Conservation (phyloP, 2,888 invertebrate genomes). For the Rhogogaster chlorosoma region DNA sequence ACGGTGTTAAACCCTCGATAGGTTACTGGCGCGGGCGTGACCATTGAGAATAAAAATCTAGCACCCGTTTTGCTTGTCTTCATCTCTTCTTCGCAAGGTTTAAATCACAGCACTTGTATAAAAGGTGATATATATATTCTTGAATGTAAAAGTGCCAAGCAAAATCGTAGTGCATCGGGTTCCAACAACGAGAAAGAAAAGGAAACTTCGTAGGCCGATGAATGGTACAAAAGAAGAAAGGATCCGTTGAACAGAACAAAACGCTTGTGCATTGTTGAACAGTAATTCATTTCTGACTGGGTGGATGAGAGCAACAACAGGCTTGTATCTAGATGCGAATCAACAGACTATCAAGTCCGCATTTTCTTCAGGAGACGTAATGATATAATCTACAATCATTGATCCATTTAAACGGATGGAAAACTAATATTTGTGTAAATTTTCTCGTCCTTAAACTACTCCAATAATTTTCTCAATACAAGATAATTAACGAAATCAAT, state of each 20-base stretch:
- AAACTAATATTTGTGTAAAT: not conserved
- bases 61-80: not conserved
- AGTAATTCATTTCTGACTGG: conserved; percentile 2
- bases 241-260: conserved; percentile 28
- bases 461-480: not conserved
- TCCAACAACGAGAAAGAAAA: conserved; percentile 11
- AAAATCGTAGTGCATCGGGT: conserved; percentile 3
- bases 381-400: not conserved
- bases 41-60: not conserved
- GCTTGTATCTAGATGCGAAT: not conserved
- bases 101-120: not conserved
- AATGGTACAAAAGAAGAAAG: conserved; percentile 31
- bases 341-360: not conserved
- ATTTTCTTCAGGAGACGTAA: not conserved
- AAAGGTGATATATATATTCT: not conserved
- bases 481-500: conserved; percentile 23
- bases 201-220: conserved; percentile 37
- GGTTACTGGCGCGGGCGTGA: not conserved
- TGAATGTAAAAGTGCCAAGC: conserved; percentile 24
- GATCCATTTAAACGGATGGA: not conserved
- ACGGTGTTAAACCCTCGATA: not conserved
- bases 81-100: not conserved
- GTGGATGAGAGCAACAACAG: not conserved
- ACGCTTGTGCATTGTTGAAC: conserved; percentile 18
- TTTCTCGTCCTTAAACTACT: not conserved